Evolutionary conservation across 1,140 invertebrate species (phyloP), one percentile per base, ranked within the genome.

Genomic region (Caerostris darwini): DNA sequence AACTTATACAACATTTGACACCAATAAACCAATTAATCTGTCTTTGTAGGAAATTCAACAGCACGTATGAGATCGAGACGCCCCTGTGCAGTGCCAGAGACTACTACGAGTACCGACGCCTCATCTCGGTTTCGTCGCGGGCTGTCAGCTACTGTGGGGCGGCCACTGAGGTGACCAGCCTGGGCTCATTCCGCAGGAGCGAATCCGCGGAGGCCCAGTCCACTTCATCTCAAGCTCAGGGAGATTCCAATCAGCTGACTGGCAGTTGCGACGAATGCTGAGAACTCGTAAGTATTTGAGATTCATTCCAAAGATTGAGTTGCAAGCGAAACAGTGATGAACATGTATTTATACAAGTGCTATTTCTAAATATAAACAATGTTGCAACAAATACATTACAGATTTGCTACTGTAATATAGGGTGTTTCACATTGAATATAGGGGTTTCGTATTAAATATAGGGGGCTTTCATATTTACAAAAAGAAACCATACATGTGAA

Each of bases 71-170:
- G 95, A 97, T 99, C 58, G 98, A 98, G 94, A 99, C 98, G 0
- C 99, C 99, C 0, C 97, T 98, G 7, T 99, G 98, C 96, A 98
- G 98, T 95, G 98, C 98, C 2, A 97, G 97, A 94, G 98, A 98
- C 94, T 96, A 98, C 83, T 97, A 97, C 71, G 97, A 98, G 93
- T 97, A 95, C 64, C 90, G 88, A 5, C 82, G 94, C 4, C 17
- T 85, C 1, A 58, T 94, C 53, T 89, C 86, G 1, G 77, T 81
- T 0, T 94, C 93, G 3, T 90, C 87, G 10, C 54, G 93, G 4
- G 93, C 93, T 1, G 88, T 94, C 17, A 94, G 93, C 58, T 94
- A 85, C 77, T 93, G 59, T n/a, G 90, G 77, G 3, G 88, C 77
- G 6, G 56, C 93, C 54, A 90, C 87, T 14, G 87, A 90, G 17